Conservation (phyloP, 2,888 invertebrate genomes). For the Linnaemya tessellans region DNA sequence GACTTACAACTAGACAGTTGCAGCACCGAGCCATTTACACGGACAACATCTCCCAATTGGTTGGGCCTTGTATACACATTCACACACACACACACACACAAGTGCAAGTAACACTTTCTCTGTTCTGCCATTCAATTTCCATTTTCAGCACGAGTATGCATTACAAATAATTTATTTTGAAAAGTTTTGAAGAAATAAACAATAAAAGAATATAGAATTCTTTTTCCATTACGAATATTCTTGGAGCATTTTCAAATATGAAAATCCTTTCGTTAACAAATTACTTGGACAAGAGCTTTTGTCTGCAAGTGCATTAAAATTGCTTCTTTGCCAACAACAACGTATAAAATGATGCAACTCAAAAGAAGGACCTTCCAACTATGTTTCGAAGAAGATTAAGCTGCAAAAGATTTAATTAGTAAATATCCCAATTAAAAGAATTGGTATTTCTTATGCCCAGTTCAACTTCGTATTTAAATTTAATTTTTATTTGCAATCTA, state of each 20-base stretch:
- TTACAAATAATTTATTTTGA: conserved; percentile 29
- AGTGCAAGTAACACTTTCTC: conserved; percentile 38
- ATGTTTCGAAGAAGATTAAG: conserved; percentile 21
- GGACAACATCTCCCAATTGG: conserved; percentile 27
- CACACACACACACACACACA: background rate
- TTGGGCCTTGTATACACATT: conserved; percentile 20
- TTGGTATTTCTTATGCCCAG: too few species aligned
- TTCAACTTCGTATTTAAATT: too few species aligned
- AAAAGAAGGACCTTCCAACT: background rate
- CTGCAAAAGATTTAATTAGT: conserved; percentile 28
- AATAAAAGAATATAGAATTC: background rate
- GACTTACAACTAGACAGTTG: background rate
- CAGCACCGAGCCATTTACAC: background rate
- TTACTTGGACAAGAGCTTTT: conserved; percentile 44
- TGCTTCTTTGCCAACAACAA: background rate
- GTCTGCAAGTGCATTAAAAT: background rate
- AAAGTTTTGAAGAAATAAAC: conserved; percentile 19
- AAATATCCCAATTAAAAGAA: conserved; percentile 11
- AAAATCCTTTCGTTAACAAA: conserved; percentile 58
- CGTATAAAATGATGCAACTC: background rate
- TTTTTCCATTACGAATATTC: conserved; percentile 41
- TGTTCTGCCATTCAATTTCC: conserved; percentile 33
- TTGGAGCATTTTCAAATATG: conserved; percentile 58
- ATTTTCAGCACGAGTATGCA: conserved; percentile 21
- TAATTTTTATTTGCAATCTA: too few species aligned